phyloP scores from a whole-genome alignment of 1,140 invertebrate genomes.

The Dendrolimus kikuchii region DNA sequence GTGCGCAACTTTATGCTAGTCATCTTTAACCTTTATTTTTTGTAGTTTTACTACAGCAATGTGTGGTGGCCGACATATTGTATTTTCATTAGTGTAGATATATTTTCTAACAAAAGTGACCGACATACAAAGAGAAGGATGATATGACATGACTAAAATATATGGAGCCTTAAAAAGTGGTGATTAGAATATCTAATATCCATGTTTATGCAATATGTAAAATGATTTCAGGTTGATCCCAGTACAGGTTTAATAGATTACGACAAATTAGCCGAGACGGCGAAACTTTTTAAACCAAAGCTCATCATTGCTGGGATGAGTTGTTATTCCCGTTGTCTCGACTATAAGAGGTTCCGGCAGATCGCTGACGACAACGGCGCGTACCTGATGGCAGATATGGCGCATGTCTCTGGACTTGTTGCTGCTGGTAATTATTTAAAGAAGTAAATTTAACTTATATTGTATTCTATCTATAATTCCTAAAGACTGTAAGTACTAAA shows the following conservation, averaged over 20 bases:
- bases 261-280: constrained; percentile 86
- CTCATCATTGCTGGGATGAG: constrained; percentile 96
- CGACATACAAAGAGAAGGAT: no score
- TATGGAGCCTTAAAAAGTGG: no score
- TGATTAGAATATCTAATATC: no score
- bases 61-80: no score
- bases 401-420: constrained; percentile 94
- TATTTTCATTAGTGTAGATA: no score
- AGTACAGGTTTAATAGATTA: constrained; percentile 95
- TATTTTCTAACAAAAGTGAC: no score
- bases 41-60: no score
- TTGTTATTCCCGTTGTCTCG: constrained; percentile 89
- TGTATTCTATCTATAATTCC: background rate
- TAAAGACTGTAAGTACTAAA: no score
- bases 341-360: constrained; percentile 90
- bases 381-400: constrained; percentile 96
- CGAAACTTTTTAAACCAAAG: constrained; percentile 91
- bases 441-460: background rate
- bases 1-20: no score
- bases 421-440: constrained; percentile 76
- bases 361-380: constrained; percentile 91
- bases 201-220: background rate
- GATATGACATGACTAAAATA: no score
- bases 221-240: constrained; percentile 75
- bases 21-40: no score